These are phyloP conservation scores for Troilus luridus DNA, from an alignment of 2,888 invertebrate species.

Conservation along the genomic window DNA sequence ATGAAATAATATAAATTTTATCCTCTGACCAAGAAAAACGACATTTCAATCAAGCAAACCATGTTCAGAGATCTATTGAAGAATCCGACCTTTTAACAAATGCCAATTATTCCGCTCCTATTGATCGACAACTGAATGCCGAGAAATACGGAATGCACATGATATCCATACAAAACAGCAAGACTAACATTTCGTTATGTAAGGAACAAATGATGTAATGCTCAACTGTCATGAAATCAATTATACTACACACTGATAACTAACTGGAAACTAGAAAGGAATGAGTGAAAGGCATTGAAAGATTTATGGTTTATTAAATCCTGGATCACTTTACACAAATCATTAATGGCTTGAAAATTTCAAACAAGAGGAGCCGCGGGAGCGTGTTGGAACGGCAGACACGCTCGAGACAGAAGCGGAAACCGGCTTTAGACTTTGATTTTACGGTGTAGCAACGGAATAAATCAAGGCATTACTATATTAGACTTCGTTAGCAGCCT, in stretches of 20 bases:
- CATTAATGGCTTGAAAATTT: not conserved
- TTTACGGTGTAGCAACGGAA: not conserved
- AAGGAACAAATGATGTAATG: conserved; percentile 2
- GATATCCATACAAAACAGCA: not conserved
- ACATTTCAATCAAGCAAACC: not conserved
- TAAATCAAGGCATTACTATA: not conserved
- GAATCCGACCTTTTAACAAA: not conserved
- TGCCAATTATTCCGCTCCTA: not conserved
- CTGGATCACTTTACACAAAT: not conserved
- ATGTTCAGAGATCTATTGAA: not conserved
- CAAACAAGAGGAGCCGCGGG: not conserved
- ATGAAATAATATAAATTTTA: not conserved
- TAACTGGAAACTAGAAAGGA: not conserved
- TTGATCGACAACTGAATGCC: conserved; percentile 18
- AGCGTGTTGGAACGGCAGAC: conserved; percentile 7
- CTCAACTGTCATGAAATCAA: not conserved
- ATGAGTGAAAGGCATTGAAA: conserved; percentile 1
- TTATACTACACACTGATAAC: not conserved
- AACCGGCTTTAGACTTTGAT: not conserved
- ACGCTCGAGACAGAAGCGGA: not conserved
- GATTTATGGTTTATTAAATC: not conserved
- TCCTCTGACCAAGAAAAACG: not conserved
- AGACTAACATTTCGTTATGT: not conserved
- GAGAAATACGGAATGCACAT: not conserved
- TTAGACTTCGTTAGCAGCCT: not conserved